phyloP scores from a whole-genome alignment of 2,797 vertebrate genomes.

The Sebastes kiyomatsui region DNA sequence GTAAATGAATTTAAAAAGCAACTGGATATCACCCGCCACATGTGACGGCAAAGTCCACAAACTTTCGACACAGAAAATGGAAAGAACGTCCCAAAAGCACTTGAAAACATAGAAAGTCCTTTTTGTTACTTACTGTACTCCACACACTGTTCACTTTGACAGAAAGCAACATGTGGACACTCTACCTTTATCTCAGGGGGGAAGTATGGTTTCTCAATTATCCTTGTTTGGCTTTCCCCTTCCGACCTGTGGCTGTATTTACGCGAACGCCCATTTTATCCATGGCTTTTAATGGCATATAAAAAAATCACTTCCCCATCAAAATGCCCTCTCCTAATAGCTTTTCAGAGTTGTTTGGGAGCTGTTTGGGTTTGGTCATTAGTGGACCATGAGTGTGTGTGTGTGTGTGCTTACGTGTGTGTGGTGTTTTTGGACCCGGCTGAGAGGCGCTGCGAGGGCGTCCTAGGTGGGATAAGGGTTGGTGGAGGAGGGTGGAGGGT shows the following conservation, averaged over 20 bases:
- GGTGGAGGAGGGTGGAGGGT: constrained; percentile 16
- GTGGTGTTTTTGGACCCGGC: constrained; percentile 75
- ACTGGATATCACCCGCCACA: not conserved
- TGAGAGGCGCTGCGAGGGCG: constrained; percentile 77
- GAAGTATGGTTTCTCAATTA: constrained; percentile 73
- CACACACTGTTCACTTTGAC: not conserved
- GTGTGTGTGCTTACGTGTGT: constrained; percentile 24
- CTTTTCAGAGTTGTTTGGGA: constrained; percentile 84
- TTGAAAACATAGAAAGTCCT: not conserved
- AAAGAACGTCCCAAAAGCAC: not conserved
- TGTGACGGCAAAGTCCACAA: not conserved
- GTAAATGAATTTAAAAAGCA: not conserved
- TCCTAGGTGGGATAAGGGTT: constrained; percentile 72
- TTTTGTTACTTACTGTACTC: not conserved
- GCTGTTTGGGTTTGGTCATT: constrained; percentile 84
- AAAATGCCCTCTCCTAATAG: constrained; percentile 84
- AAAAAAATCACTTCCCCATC: constrained; percentile 83
- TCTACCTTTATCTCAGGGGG: constrained; percentile 61
- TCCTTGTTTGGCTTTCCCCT: constrained; percentile 65
- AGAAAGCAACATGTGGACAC: constrained; percentile 66
- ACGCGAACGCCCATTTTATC: constrained; percentile 86
- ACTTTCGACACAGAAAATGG: not conserved
- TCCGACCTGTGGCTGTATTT: constrained; percentile 83
- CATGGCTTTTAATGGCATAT: constrained; percentile 85
- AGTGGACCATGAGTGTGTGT: constrained; percentile 71